Evolutionary conservation across 1,140 invertebrate species (phyloP), one percentile per base, ranked within the genome.

Genomic region (Sinonovacula constricta): DNA sequence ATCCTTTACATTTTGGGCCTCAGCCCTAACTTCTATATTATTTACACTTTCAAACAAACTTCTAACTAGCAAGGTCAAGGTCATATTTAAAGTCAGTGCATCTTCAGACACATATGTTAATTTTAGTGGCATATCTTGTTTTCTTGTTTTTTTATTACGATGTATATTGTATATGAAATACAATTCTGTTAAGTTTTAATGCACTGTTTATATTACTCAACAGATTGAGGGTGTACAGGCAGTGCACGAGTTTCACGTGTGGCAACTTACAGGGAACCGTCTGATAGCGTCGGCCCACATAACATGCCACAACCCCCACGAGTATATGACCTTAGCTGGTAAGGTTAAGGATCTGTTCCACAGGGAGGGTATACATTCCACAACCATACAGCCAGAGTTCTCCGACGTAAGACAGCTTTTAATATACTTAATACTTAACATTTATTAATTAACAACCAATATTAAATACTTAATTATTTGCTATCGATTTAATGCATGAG

Each of bases 231-330:
- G 93, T 30, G 90, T 93, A 24, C 51, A 92, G 24, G 92, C 92
- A 24, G 91, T 93, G 7, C 93, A 94, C 77, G 93, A 94, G 77
- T 92, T 94, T 80, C 93, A 93, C 81, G 90, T 94, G 18, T 93
- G 93, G 93, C 92, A 92, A 77, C 82, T 94, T 65, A 91, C 92
- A 45, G 92, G 93, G 4, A 92, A 92, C 67, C 84, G 91, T 54
- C 92, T 93, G 28, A 92, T 94, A 65, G 93, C 93, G 0, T 93
- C 93, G 1, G 92, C 92, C 15, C 93, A 94, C 83, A 92, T 94
- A 30, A 86, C 89, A 24, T 93, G 92, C 83, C 87, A 86, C 28
- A 92, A 92, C 81, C 83, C 93, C 22, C 69, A 87, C 18, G 90
- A 93, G 53, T 94, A 93, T 81, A 91, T 93, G 88, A 33, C 34